A percentile compares a stretch with the other conserved stretches of the same genome.
Evolutionary conservation across 2,888 invertebrate genomes (phyloP).

Genomic region (Ceraclea dissimilis): DNA sequence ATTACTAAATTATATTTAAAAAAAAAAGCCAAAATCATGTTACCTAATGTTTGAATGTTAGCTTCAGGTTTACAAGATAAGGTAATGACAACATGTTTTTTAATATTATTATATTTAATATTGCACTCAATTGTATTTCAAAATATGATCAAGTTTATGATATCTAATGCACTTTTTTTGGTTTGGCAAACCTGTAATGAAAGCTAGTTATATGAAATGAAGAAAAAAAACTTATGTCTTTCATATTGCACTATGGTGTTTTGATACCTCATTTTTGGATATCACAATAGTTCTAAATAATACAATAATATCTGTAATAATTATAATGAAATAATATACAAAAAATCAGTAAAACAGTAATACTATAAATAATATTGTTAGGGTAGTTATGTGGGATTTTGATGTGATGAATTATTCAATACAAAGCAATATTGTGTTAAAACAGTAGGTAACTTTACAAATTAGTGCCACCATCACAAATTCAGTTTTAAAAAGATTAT

Average conservation of each 20-base stretch:
- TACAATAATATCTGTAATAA: too few species aligned
- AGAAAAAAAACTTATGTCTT: neutral
- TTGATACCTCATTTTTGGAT: constrained; percentile 1
- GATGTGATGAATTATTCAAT: neutral
- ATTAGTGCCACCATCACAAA: too few species aligned
- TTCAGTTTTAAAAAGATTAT: too few species aligned
- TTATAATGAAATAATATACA: too few species aligned
- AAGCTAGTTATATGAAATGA: neutral
- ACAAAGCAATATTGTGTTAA: neutral
- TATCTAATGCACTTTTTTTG: neutral
- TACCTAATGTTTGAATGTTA: neutral
- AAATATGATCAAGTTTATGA: neutral
- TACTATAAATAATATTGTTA: neutral
- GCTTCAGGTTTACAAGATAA: neutral
- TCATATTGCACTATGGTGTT: constrained; percentile 1
- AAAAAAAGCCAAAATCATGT: neutral
- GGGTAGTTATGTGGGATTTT: neutral
- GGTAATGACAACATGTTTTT: neutral
- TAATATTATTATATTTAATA: neutral
- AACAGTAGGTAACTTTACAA: too few species aligned
- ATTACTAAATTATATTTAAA: neutral
- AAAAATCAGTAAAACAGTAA: too few species aligned
- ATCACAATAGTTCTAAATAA: neutral
- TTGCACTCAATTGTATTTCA: constrained; percentile 1
- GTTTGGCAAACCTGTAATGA: neutral